These are phyloP conservation scores for Myiothlypis coronata DNA, from an alignment of 2,797 vertebrate species.

Conservation along the genomic window DNA sequence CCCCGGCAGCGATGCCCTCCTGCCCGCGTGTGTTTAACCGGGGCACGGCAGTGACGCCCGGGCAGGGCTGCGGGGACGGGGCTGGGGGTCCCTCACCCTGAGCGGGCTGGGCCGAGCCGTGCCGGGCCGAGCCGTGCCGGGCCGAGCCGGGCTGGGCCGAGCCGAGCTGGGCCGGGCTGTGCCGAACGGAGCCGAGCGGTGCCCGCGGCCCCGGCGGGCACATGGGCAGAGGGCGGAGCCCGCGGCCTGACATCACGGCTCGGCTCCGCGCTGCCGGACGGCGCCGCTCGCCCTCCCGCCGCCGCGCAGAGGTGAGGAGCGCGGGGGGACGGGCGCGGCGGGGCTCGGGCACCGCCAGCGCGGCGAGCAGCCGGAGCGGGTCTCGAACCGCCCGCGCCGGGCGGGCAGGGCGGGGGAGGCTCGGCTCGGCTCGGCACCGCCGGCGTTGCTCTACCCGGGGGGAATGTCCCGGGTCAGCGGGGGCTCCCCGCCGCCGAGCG, in stretches of 20 bases:
- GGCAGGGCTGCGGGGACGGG: neutral
- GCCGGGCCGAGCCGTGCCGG: neutral
- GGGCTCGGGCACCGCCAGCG: neutral
- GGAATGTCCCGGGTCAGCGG: too few relatives aligned
- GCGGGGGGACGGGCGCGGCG: neutral
- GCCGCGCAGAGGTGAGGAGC: conserved; percentile 4
- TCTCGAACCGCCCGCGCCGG: neutral
- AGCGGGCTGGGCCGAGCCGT: neutral
- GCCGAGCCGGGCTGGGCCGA: neutral
- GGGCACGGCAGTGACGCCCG: neutral
- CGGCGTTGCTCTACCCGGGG: neutral
- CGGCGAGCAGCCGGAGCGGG: neutral
- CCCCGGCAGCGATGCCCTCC: neutral
- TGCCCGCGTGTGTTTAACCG: neutral
- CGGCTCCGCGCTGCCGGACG: neutral
- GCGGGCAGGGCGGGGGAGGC: neutral
- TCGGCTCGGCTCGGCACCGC: neutral
- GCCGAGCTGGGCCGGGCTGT: fast-evolving
- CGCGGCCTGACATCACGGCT: conserved; percentile 20
- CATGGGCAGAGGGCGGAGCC: conserved; percentile 4
- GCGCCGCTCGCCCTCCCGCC: neutral
- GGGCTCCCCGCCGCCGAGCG: neutral
- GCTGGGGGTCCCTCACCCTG: neutral
- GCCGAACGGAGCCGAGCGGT: neutral
- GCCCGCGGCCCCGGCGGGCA: neutral